A percentile compares a stretch with the other conserved stretches of the same genome.
These are phyloP conservation scores for Ganaspis sp. DNA, from an alignment of 1,140 invertebrate species.

Conservation along the genomic window DNA sequence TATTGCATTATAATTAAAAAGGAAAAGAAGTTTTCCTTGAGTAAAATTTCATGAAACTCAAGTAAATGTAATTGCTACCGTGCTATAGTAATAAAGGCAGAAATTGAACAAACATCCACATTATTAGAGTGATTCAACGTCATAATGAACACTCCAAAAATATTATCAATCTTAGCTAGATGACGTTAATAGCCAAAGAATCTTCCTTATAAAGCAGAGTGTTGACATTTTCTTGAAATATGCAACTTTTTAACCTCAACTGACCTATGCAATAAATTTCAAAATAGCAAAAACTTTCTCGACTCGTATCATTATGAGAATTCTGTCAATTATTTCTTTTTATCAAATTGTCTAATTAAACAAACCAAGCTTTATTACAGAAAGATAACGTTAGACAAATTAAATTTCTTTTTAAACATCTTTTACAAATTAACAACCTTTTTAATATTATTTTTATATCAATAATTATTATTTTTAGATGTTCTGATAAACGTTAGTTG, in stretches of 20 bases:
- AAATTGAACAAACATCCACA: conserved; percentile 5
- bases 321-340: neutral
- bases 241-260: neutral
- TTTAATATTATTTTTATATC: no score
- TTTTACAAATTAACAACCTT: no score
- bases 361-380: no score
- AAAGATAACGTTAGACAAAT: neutral
- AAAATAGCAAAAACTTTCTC: neutral
- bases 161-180: neutral
- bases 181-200: conserved; percentile 3
- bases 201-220: neutral
- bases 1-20: neutral
- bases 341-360: neutral
- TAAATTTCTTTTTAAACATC: neutral
- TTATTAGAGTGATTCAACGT: neutral
- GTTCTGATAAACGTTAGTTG: no score
- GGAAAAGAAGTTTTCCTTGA: neutral
- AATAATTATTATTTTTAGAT: no score
- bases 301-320: neutral
- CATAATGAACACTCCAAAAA: neutral
- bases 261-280: neutral
- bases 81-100: neutral
- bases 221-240: conserved; percentile 22
- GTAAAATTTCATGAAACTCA: neutral
- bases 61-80: neutral